These are phyloP conservation scores for Torymus tubicola DNA, from an alignment of 2,888 invertebrate species.

Conservation along the genomic window DNA sequence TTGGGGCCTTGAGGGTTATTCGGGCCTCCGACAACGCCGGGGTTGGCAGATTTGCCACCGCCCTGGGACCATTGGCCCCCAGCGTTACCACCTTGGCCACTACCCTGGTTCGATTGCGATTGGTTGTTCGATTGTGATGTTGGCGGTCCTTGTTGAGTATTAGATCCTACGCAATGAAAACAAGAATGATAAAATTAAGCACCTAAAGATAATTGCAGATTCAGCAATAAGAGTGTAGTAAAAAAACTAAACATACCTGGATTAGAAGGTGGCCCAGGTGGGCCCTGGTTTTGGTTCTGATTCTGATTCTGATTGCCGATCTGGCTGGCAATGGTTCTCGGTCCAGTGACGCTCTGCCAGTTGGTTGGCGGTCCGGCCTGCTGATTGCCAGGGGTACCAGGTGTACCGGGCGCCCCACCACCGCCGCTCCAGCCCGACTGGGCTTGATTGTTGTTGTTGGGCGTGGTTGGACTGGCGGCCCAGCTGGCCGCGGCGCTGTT, in stretches of 20 bases:
- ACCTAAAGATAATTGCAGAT: not conserved
- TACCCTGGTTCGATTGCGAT: conserved; percentile 70
- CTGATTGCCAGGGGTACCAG: conserved; percentile 60
- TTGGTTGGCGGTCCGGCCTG: conserved; percentile 49
- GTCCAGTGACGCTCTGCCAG: conserved; percentile 53
- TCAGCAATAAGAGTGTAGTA: conserved; percentile 4
- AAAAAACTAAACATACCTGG: conserved; percentile 63
- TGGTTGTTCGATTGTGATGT: conserved; percentile 76
- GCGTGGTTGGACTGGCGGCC: conserved; percentile 85
- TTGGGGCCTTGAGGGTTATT: conserved; percentile 70
- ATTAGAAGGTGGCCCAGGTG: conserved; percentile 69
- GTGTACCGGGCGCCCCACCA: conserved; percentile 53
- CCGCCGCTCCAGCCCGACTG: conserved; percentile 78
- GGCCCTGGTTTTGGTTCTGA: conserved; percentile 70
- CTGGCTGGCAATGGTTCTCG: conserved; percentile 45
- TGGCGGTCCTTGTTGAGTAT: conserved; percentile 77
- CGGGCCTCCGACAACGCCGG: conserved; percentile 62
- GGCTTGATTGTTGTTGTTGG: conserved; percentile 79
- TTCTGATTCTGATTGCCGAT: conserved; percentile 65
- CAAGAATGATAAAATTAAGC: conserved; percentile 3
- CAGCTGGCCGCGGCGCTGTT: conserved; percentile 84
- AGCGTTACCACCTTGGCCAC: conserved; percentile 55
- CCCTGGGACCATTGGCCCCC: conserved; percentile 45
- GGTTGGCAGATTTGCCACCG: conserved; percentile 58
- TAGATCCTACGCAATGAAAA: conserved; percentile 64